Percentiles rank a stretch among this genome's conserved stretches.
phyloP scores from a whole-genome alignment of 2,888 invertebrate species.

The Aethes cnicana region DNA sequence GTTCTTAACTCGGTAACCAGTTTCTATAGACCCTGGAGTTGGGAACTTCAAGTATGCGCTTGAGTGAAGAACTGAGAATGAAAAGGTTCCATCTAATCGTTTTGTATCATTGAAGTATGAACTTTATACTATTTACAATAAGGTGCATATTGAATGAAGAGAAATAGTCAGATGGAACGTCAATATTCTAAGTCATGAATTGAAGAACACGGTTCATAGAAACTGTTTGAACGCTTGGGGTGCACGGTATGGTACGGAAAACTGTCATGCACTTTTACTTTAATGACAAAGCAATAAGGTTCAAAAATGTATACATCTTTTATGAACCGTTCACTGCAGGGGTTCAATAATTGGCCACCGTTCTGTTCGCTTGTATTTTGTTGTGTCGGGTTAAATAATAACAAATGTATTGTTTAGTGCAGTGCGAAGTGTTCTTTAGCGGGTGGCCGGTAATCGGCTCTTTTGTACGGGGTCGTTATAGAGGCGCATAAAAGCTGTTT shows the following conservation, averaged over 20 bases:
- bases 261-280: no score
- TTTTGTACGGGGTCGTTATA: conserved; percentile 42
- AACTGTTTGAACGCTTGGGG: conserved; percentile 52
- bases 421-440: conserved; percentile 52
- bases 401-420: conserved; percentile 64
- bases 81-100: no score
- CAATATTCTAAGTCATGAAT: no score
- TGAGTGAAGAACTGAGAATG: conserved; percentile 38
- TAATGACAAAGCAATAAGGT: no score
- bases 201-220: no score
- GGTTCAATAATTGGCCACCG: conserved; percentile 67
- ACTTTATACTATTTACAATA: no score
- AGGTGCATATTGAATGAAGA: no score
- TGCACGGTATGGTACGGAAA: no score
- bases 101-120: no score
- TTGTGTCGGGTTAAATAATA: conserved; percentile 65
- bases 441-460: conserved; percentile 58
- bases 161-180: no score
- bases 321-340: no score
- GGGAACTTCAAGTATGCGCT: conserved; percentile 32
- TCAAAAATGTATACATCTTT: no score
- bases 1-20: conserved; percentile 42
- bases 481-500: conserved; percentile 22
- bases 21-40: conserved; percentile 39
- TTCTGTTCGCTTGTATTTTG: conserved; percentile 61